These are phyloP conservation scores for Deroptyus accipitrinus DNA, from an alignment of 2,113 vertebrate genomes.

Conservation along the genomic window DNA sequence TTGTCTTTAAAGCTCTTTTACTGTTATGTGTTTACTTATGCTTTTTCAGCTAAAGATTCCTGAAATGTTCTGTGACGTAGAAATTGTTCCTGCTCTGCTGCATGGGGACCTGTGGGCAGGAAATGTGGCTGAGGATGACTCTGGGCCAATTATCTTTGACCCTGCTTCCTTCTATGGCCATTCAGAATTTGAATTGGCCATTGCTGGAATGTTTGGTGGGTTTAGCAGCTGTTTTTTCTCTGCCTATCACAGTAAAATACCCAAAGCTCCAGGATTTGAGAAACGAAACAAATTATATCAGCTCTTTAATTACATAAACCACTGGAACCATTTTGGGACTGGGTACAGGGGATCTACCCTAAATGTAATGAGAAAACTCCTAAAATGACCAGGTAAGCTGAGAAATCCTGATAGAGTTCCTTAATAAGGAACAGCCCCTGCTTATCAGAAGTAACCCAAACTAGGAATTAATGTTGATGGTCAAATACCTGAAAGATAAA, in stretches of 20 bases:
- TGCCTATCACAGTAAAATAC: slow-evolving; percentile 87
- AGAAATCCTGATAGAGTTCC: not conserved
- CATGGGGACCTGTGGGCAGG: slow-evolving; percentile 91
- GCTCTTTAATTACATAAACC: slow-evolving; percentile 93
- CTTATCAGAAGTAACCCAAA: not conserved
- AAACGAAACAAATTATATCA: slow-evolving; percentile 87
- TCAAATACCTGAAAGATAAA: not conserved
- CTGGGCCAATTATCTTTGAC: slow-evolving; percentile 88
- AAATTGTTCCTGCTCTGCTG: slow-evolving; percentile 82
- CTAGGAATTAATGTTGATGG: not conserved
- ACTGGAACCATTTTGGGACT: slow-evolving; percentile 95
- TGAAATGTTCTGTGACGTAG: slow-evolving; percentile 79
- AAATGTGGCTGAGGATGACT: slow-evolving; percentile 80
- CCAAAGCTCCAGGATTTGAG: slow-evolving; percentile 86
- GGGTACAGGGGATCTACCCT: slow-evolving; percentile 85
- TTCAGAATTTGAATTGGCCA: slow-evolving; percentile 88
- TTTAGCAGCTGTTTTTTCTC: slow-evolving; percentile 86
- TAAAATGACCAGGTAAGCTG: slow-evolving; percentile 71
- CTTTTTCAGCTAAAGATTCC: slow-evolving; percentile 83
- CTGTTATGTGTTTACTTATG: not conserved
- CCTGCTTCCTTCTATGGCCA: slow-evolving; percentile 93
- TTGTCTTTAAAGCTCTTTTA: not conserved
- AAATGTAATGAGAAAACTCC: slow-evolving; percentile 83
- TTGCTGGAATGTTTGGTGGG: slow-evolving; percentile 89
- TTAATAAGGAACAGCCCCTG: not conserved